These are phyloP conservation scores for Heliopora coerulea DNA, from an alignment of 92 coral and sea anemone genomes.

Conservation along the genomic window DNA sequence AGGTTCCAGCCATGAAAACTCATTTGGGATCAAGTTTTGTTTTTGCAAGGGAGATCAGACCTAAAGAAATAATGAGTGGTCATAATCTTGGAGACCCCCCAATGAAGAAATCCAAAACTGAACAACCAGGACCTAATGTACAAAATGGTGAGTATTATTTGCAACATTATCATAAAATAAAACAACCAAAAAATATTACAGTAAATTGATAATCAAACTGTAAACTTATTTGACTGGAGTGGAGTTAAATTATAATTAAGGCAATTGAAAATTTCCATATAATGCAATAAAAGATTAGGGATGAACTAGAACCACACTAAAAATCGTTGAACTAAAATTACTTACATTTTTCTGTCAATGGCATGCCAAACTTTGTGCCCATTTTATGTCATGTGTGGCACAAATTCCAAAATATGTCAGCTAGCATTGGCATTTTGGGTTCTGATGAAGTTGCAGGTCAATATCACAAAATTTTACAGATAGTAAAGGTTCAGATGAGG, in stretches of 20 bases:
- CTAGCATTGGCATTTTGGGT: too few relatives aligned
- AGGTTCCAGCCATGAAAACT: slow-evolving; percentile 25
- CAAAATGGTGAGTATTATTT: slow-evolving; percentile 32
- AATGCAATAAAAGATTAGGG: too few relatives aligned
- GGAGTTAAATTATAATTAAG: too few relatives aligned
- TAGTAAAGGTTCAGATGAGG: too few relatives aligned
- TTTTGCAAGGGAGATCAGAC: slow-evolving; percentile 35
- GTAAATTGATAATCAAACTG: not conserved
- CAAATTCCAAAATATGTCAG: too few relatives aligned
- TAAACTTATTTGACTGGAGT: too few relatives aligned
- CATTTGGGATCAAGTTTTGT: slow-evolving; percentile 17
- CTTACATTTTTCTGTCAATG: not conserved
- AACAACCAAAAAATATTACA: not conserved
- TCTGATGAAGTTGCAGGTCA: too few relatives aligned
- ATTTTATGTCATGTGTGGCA: too few relatives aligned
- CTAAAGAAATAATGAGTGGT: slow-evolving; percentile 7
- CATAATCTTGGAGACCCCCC: slow-evolving; percentile 23
- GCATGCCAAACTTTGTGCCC: too few relatives aligned
- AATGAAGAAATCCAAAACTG: slow-evolving; percentile 22
- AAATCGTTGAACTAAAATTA: not conserved
- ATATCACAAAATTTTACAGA: too few relatives aligned
- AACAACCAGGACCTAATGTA: not conserved
- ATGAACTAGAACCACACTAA: too few relatives aligned
- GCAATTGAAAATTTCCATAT: too few relatives aligned
- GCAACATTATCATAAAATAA: not conserved